Evolutionary conservation across 53 echinoderm and acorn worm genomes (phyloP).

Genomic region (Holothuria leucospilota): DNA sequence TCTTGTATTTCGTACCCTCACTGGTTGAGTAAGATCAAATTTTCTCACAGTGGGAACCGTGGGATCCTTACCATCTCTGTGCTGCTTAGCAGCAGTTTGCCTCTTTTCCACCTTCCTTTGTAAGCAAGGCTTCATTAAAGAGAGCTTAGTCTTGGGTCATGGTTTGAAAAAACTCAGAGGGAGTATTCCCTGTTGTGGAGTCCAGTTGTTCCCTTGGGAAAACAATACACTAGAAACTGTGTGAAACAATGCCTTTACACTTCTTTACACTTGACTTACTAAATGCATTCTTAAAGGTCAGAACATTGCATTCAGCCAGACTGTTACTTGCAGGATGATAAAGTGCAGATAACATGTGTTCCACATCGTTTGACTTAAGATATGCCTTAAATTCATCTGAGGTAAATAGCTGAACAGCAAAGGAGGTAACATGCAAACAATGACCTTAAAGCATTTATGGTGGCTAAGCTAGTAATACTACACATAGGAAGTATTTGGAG

Average conservation of each 20-base stretch:
- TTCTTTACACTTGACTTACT: background rate
- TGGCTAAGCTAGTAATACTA: background rate
- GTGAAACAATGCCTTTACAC: background rate
- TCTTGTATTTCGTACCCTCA: background rate
- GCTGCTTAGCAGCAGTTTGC: background rate
- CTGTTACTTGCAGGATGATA: constrained; percentile 15
- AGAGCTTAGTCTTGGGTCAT: background rate
- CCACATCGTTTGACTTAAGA: constrained; percentile 14
- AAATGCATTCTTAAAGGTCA: constrained; percentile 3
- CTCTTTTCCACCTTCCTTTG: constrained; percentile 1
- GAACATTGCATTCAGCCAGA: background rate
- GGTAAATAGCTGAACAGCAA: background rate
- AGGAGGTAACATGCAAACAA: too few species aligned
- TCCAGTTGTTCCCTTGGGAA: background rate
- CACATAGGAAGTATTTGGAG: constrained; percentile 11
- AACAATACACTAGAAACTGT: background rate
- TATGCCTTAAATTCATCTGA: constrained; percentile 26
- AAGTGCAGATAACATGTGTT: background rate
- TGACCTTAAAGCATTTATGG: background rate
- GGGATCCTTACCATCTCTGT: background rate
- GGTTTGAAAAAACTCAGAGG: background rate
- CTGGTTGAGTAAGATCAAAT: background rate
- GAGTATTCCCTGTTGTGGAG: background rate
- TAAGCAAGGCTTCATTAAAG: constrained; percentile 3
- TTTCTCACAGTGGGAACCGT: background rate